Evolutionary conservation across 2,888 invertebrate species (phyloP).

Genomic region (Drosophila birchii): DNA sequence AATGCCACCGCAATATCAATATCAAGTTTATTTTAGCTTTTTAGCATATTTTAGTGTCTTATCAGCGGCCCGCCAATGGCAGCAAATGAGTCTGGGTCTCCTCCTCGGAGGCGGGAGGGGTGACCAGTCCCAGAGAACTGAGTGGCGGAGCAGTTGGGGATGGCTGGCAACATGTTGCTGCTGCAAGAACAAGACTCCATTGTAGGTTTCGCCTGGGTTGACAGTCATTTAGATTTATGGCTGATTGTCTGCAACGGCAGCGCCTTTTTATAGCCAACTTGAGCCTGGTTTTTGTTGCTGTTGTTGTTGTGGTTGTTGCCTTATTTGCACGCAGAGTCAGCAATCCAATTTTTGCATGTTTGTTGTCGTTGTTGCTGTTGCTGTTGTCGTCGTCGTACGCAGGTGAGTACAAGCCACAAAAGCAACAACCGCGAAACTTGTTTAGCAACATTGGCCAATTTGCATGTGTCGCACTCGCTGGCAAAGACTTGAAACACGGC

Average conservation of each 20-base stretch:
- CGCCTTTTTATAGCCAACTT: constrained; percentile 66
- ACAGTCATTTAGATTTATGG: constrained; percentile 81
- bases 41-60: constrained; percentile 74
- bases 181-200: constrained; percentile 64
- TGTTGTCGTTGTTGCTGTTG: constrained; percentile 24
- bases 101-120: not conserved
- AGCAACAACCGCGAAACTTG: constrained; percentile 65
- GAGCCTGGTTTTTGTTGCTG: not conserved
- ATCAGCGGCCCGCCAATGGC: constrained; percentile 65
- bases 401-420: constrained; percentile 73
- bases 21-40: constrained; percentile 69
- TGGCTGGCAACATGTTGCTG: constrained; percentile 54
- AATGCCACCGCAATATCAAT: constrained; percentile 77
- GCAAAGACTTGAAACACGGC: constrained; percentile 32
- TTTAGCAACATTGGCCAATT: constrained; percentile 79
- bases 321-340: constrained; percentile 76
- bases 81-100: constrained; percentile 66
- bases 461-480: constrained; percentile 78
- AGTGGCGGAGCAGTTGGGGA: constrained; percentile 7
- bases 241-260: constrained; percentile 76
- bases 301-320: constrained; percentile 55
- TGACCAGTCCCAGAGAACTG: not conserved
- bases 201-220: constrained; percentile 74
- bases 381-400: constrained; percentile 78
- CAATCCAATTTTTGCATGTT: constrained; percentile 77